Evolutionary conservation across 2,888 invertebrate species (phyloP).

Genomic region (Diogma glabrata): DNA sequence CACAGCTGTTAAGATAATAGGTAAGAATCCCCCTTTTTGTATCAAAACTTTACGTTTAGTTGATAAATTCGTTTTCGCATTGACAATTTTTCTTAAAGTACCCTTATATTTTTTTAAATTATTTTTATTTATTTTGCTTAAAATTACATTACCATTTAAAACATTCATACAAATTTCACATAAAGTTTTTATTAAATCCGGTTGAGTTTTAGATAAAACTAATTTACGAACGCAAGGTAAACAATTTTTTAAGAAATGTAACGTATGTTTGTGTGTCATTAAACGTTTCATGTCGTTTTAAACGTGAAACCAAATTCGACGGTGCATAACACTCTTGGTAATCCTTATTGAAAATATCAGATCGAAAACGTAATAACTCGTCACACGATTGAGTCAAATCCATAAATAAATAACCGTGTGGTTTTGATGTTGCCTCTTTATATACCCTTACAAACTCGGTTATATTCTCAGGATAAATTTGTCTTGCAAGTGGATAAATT

Average conservation of each 20-base stretch:
- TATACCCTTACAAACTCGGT: too few relatives aligned
- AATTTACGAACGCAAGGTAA: background rate
- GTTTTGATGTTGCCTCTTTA: too few relatives aligned
- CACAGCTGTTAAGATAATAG: background rate
- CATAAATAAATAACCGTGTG: too few relatives aligned
- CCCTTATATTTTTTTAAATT: background rate
- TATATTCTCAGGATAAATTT: too few relatives aligned
- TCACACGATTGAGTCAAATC: too few relatives aligned
- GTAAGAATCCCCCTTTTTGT: too few relatives aligned
- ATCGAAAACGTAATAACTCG: too few relatives aligned
- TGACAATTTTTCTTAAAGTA: background rate
- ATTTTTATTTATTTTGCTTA: background rate
- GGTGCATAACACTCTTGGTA: background rate
- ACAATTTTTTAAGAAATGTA: background rate
- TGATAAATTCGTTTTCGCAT: background rate
- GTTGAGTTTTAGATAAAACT: background rate
- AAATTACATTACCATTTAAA: background rate
- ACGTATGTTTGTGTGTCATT: background rate
- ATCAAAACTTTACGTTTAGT: background rate
- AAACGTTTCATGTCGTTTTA: background rate
- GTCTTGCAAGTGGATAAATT: too few relatives aligned
- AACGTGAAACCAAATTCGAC: background rate
- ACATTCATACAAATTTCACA: background rate
- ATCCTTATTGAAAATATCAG: too few relatives aligned
- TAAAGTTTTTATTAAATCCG: background rate